Conservation (phyloP, 2,113 vertebrate species). For the Oncorhynchus tshawytscha region DNA sequence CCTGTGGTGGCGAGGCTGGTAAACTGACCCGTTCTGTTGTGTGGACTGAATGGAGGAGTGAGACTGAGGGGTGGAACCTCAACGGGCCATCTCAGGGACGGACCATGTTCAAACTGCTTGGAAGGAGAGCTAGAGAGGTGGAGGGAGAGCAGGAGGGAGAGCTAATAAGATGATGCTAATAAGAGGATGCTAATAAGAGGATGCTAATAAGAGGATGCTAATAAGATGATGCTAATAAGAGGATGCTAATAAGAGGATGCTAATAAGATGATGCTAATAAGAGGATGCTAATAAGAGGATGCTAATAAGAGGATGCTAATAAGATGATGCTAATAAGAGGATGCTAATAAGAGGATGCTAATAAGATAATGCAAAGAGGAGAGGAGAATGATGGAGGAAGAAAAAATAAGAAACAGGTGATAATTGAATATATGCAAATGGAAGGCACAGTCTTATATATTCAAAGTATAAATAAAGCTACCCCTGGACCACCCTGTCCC, state of each 20-base stretch:
- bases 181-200: not conserved
- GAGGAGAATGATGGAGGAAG: slow-evolving; percentile 2
- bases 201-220: not conserved
- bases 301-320: not conserved
- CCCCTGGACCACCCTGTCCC: slow-evolving; percentile 22
- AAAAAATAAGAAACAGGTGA: slow-evolving; percentile 46
- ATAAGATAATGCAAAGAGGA: not conserved
- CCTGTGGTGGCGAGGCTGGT: slow-evolving; percentile 52
- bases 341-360: not conserved
- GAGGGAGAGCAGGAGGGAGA: no score
- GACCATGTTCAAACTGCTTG: slow-evolving; percentile 38
- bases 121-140: slow-evolving; percentile 6
- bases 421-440: no score
- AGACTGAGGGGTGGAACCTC: slow-evolving; percentile 55
- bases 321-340: not conserved
- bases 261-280: no score
- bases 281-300: no score
- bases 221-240: not conserved
- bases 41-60: slow-evolving; percentile 63
- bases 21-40: slow-evolving; percentile 64
- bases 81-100: slow-evolving; percentile 15
- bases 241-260: not conserved
- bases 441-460: slow-evolving; percentile 5
- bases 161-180: no score
- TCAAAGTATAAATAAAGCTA: slow-evolving; percentile 14